phyloP scores from a whole-genome alignment of 2,888 invertebrate genomes.

The Helicoverpa assulta region DNA sequence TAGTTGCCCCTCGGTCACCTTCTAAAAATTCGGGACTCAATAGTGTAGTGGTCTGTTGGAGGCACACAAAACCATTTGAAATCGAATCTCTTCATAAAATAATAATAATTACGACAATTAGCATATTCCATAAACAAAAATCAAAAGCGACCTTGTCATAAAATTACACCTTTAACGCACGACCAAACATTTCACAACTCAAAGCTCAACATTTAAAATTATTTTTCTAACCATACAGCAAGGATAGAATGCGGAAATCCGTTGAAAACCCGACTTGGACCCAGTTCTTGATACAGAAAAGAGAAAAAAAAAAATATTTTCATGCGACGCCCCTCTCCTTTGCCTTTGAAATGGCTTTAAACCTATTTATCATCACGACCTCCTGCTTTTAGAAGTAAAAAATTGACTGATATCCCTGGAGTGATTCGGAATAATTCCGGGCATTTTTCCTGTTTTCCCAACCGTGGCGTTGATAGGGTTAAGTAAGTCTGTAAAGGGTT shows the following conservation, averaged over 20 bases:
- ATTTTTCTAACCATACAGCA: slow-evolving; percentile 47
- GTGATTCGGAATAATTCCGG: slow-evolving; percentile 52
- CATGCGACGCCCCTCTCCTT: slow-evolving; percentile 65
- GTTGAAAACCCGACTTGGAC: slow-evolving; percentile 71
- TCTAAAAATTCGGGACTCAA: no score
- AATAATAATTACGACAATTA: no score
- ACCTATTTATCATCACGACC: slow-evolving; percentile 72
- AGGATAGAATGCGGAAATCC: slow-evolving; percentile 67
- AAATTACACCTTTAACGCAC: no score
- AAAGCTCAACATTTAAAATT: not conserved
- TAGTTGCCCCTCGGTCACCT: no score
- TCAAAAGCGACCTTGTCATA: no score
- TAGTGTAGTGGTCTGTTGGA: no score
- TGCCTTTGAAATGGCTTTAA: slow-evolving; percentile 66
- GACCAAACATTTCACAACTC: not conserved
- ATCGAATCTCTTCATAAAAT: no score
- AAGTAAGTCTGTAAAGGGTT: slow-evolving; percentile 22
- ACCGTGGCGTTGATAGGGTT: slow-evolving; percentile 49
- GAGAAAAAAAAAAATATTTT: slow-evolving; percentile 70
- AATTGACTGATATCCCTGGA: slow-evolving; percentile 47
- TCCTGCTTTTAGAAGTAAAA: slow-evolving; percentile 53
- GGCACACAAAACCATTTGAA: no score
- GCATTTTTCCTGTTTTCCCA: slow-evolving; percentile 44
- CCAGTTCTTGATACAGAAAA: slow-evolving; percentile 67
- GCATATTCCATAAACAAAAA: no score